A percentile compares a stretch with the other conserved stretches of the same genome.
Conservation (phyloP, 2,888 invertebrate genomes). For the Rhagium mordax region DNA sequence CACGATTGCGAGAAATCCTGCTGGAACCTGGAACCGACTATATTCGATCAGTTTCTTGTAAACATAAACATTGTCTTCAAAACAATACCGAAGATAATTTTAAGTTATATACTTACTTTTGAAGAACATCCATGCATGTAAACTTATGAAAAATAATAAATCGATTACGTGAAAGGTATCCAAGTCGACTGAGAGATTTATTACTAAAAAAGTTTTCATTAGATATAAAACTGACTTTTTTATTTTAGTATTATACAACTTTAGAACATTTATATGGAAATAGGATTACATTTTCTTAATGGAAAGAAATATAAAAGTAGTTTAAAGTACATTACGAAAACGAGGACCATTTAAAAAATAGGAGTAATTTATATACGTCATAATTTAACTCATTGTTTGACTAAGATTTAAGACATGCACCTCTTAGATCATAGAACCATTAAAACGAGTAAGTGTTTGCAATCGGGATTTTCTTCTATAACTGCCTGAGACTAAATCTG, state of each 20-base stretch:
- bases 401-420: neutral
- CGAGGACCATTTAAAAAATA: neutral
- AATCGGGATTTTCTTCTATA: too few species aligned
- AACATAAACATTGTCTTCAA: too few species aligned
- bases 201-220: slow-evolving; percentile 6
- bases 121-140: neutral
- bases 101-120: too few species aligned
- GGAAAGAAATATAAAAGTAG: slow-evolving; percentile 25
- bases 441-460: too few species aligned
- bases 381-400: neutral
- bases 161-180: neutral
- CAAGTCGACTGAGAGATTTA: slow-evolving; percentile 3
- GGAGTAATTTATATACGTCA: slow-evolving; percentile 11
- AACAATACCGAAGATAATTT: too few species aligned
- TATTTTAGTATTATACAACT: slow-evolving; percentile 28
- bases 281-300: slow-evolving; percentile 18
- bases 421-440: too few species aligned
- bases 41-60: too few species aligned
- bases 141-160: neutral
- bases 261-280: slow-evolving; percentile 29
- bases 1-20: too few species aligned
- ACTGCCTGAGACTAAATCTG: too few species aligned
- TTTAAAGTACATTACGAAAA: slow-evolving; percentile 22
- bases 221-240: slow-evolving; percentile 13
- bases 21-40: too few species aligned